Percentiles rank a stretch among this genome's conserved stretches.
phyloP scores from a whole-genome alignment of 2,113 vertebrate species.

The Xiphias gladius region DNA sequence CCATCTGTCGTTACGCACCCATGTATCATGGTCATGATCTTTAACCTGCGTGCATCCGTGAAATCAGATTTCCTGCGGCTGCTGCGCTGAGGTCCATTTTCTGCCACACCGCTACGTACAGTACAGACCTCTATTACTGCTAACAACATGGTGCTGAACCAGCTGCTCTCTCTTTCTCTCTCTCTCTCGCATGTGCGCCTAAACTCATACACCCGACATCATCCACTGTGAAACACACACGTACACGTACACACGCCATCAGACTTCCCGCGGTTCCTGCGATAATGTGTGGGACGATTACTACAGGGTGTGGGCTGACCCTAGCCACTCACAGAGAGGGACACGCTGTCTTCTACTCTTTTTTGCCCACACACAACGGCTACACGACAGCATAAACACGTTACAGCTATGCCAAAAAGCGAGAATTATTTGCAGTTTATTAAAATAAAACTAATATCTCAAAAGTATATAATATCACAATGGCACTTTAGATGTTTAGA shows the following conservation, averaged over 20 bases:
- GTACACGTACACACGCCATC: slow-evolving; percentile 16
- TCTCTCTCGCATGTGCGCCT: not conserved
- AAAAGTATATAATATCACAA: not conserved
- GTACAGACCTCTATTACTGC: slow-evolving; percentile 13
- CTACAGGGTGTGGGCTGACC: slow-evolving; percentile 7
- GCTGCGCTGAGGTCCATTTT: slow-evolving; percentile 54
- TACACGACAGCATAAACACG: not conserved
- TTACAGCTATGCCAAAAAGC: not conserved
- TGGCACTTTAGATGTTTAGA: not conserved
- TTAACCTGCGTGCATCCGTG: slow-evolving; percentile 30
- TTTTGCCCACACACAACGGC: slow-evolving; percentile 24
- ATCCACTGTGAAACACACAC: not conserved
- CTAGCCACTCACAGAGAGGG: slow-evolving; percentile 14
- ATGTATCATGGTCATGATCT: slow-evolving; percentile 45
- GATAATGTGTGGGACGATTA: slow-evolving; percentile 49
- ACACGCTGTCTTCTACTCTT: slow-evolving; percentile 26
- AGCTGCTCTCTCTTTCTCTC: slow-evolving; percentile 25
- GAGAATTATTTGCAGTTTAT: not conserved
- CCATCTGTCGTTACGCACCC: slow-evolving; percentile 61
- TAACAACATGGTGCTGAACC: slow-evolving; percentile 24
- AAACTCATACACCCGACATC: slow-evolving; percentile 20
- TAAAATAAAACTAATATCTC: not conserved
- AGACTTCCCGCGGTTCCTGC: slow-evolving; percentile 31
- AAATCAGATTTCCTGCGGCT: slow-evolving; percentile 51
- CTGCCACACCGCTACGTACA: slow-evolving; percentile 25